Base-by-base conservation (phyloP, 2,113 vertebrate genomes). In the Elanus axillaris region DNA sequence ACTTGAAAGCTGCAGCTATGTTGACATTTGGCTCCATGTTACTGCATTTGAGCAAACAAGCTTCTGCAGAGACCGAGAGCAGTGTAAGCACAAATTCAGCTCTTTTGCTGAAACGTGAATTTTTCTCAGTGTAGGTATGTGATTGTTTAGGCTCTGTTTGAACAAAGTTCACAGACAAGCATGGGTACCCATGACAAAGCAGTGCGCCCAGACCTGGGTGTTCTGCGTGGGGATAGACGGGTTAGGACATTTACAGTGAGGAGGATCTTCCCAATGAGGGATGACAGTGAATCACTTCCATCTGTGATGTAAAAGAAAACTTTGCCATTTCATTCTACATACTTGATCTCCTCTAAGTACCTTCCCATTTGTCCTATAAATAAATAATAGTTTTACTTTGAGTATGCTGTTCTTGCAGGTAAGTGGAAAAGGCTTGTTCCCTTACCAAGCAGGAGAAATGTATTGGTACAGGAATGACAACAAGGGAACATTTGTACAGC, bases 131-230 rank as follows among this genome's bases (percentile, higher is more conserved):
- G 56, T n/a, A 48, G n/a, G 17, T 58, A 36, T 45, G 62, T 48
- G 81, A 73, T 73, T 83, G 88, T 78, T 91, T 36, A 52, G 58
- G 83, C 58, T 87, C 64, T 25, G 16, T 59, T 34, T 92, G 91
- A 91, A 25, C 1, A 1, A 60, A 80, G 79, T 67, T 87, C 85
- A 66, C 42, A 80, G 91, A 73, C 68, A 76, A 81, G 62, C 38
- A 62, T 4, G 1, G 59, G 96, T 95, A 88, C 90, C 94, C 93
- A 73, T 97, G 95, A 97, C 96, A 97, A 95, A 77, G 5, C 6
- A 4, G 62, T 3, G 13, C 12, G 3, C 19, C 25, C 3, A 23
- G 76, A 36, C 55, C 63, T 59, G 84, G 71, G 20, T 91, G 15
- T 47, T 67, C 78, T 81, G 60, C 2, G 0, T 16, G 42, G 32